Evolutionary conservation across 2,113 vertebrate genomes (phyloP).

Genomic region (Chamaetylas fuelleborni): DNA sequence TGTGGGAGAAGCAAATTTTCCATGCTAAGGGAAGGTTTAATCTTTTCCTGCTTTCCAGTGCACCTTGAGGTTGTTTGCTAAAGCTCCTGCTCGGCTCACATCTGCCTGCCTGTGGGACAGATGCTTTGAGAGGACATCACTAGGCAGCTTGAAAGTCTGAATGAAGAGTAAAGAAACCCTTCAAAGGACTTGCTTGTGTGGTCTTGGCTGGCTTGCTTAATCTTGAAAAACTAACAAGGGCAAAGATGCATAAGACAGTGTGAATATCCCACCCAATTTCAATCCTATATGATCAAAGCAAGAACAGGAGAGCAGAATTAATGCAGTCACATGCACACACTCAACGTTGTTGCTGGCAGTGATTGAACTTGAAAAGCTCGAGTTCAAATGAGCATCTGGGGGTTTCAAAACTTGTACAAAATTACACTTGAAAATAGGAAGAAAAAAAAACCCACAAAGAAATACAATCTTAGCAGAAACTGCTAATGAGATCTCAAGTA

Average conservation of each 20-base stretch:
- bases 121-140: slow-evolving; percentile 3
- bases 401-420: slow-evolving; percentile 40
- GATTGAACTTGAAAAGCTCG: slow-evolving; percentile 31
- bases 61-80: background rate
- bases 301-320: slow-evolving; percentile 3
- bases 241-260: background rate
- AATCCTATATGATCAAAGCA: background rate
- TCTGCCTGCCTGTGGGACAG: background rate
- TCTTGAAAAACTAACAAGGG: slow-evolving; percentile 17
- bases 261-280: slow-evolving; percentile 12
- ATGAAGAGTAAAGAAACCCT: background rate
- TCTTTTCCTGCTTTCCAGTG: background rate
- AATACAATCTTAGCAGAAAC: slow-evolving; percentile 31
- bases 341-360: background rate
- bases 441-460: background rate
- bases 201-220: slow-evolving; percentile 15
- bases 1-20: background rate
- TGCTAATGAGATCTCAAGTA: slow-evolving; percentile 42
- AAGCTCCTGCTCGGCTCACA: background rate
- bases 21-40: background rate
- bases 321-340: background rate
- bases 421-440: slow-evolving; percentile 48
- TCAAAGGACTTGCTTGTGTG: slow-evolving; percentile 15
- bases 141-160: slow-evolving; percentile 13
- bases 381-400: slow-evolving; percentile 50